Evolutionary conservation across 2,888 invertebrate genomes (phyloP).

Genomic region (Ischnura elegans): DNA sequence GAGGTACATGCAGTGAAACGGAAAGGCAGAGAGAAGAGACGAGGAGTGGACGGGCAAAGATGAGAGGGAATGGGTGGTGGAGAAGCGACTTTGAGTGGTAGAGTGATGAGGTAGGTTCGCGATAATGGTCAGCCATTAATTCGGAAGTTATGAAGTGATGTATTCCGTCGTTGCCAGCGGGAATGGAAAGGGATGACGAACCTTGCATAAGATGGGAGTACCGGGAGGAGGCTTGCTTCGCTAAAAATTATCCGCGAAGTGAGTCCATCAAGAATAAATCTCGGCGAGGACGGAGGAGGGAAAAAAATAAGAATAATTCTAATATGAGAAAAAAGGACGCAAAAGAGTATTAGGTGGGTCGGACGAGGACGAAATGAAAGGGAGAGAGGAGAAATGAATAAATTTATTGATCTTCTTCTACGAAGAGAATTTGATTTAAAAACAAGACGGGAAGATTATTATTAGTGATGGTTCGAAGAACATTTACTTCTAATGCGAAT

Average conservation of each 20-base stretch:
- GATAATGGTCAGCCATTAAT: constrained; percentile 63
- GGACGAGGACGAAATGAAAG: neutral
- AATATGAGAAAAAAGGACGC: neutral
- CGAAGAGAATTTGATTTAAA: constrained; percentile 61
- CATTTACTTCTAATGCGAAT: too few relatives aligned
- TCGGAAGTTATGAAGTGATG: constrained; percentile 66
- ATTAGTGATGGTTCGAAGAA: too few relatives aligned
- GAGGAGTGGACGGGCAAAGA: neutral
- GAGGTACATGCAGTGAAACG: neutral
- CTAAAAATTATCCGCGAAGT: constrained; percentile 59
- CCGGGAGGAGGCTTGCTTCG: constrained; percentile 41
- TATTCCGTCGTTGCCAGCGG: constrained; percentile 62
- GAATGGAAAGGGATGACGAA: constrained; percentile 54
- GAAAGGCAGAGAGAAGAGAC: constrained; percentile 16
- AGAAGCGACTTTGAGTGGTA: constrained; percentile 52
- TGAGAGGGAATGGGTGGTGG: constrained; percentile 23
- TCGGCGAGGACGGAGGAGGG: too few relatives aligned
- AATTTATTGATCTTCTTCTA: constrained; percentile 63
- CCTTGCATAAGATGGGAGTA: neutral
- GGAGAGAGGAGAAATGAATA: neutral
- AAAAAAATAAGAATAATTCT: neutral
- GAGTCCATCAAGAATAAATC: constrained; percentile 61
- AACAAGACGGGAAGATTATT: neutral
- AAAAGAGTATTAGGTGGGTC: neutral
- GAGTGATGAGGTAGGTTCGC: constrained; percentile 54